phyloP scores from a whole-genome alignment of 1,140 invertebrate species.

The Drosophila ananassae region DNA sequence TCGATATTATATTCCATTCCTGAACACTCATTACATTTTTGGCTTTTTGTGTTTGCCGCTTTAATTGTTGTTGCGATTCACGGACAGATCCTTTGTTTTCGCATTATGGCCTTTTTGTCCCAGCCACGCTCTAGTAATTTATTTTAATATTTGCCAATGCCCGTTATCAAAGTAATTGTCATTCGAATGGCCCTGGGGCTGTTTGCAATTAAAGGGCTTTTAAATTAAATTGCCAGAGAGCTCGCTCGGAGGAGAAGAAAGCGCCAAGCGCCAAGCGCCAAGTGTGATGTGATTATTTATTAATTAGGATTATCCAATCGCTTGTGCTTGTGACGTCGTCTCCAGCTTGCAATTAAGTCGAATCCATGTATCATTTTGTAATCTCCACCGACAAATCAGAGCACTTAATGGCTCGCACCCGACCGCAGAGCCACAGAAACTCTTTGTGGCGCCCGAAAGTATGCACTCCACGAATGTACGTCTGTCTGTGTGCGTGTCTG shows the following conservation, averaged over 20 bases:
- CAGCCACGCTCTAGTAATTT: background rate
- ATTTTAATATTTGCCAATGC: background rate
- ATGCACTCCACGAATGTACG: conserved; percentile 16
- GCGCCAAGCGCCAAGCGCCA: too few relatives aligned
- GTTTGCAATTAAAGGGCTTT: background rate
- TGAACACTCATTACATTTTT: conserved; percentile 29
- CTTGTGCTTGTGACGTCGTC: background rate
- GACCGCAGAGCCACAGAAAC: conserved; percentile 1
- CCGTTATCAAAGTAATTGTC: background rate
- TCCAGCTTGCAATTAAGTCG: conserved; percentile 36
- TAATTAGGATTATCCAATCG: background rate
- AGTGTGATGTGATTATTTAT: background rate
- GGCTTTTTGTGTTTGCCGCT: conserved; percentile 19
- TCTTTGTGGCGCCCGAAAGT: conserved; percentile 28
- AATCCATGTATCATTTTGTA: conserved; percentile 57
- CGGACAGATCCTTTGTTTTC: background rate
- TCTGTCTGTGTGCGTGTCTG: conserved; percentile 12
- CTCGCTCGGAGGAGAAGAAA: background rate
- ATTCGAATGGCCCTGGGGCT: background rate
- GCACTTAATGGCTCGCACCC: conserved; percentile 33
- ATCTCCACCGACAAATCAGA: conserved; percentile 46
- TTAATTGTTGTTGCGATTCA: conserved; percentile 26
- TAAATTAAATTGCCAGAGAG: background rate
- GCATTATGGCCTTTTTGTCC: background rate
- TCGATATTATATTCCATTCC: conserved; percentile 19